Evolutionary conservation across 2,797 vertebrate species (phyloP).

Genomic region (Staurois parvus): DNA sequence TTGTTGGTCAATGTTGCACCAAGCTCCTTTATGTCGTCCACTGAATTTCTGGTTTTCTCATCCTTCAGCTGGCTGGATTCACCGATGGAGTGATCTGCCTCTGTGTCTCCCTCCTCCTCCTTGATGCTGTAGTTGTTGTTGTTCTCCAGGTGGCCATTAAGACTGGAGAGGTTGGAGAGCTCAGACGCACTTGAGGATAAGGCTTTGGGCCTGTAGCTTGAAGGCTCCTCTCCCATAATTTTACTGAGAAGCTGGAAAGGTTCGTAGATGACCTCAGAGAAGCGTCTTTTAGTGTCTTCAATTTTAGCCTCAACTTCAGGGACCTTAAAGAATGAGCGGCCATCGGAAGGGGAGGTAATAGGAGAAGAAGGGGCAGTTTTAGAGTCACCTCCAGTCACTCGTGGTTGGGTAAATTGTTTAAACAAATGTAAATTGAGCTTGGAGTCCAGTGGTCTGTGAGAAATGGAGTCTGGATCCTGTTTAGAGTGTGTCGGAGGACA

Average conservation of each 20-base stretch:
- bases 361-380: constrained; percentile 96
- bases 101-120: constrained; percentile 89
- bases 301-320: constrained; percentile 96
- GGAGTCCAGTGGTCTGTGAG: constrained; percentile 84
- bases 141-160: constrained; percentile 86
- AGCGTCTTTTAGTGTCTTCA: constrained; percentile 94
- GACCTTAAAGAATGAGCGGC: constrained; percentile 95
- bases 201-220: constrained; percentile 86
- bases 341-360: constrained; percentile 86
- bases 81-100: constrained; percentile 73
- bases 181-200: constrained; percentile 93
- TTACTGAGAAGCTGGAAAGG: constrained; percentile 95
- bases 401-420: constrained; percentile 94
- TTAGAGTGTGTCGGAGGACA: constrained; percentile 92
- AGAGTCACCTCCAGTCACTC: constrained; percentile 84
- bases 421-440: constrained; percentile 94
- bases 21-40: constrained; percentile 67
- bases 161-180: constrained; percentile 82
- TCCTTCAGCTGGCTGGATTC: constrained; percentile 67
- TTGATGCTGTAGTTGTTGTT: constrained; percentile 97
- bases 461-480: constrained; percentile 78
- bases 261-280: constrained; percentile 94
- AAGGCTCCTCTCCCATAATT: constrained; percentile 93
- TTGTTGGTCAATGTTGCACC: constrained; percentile 72
- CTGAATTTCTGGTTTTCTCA: constrained; percentile 55